Evolutionary conservation across 2,797 vertebrate genomes (phyloP), one percentile per base, ranked within the genome.

Genomic region (Enteromius argenteus): DNA sequence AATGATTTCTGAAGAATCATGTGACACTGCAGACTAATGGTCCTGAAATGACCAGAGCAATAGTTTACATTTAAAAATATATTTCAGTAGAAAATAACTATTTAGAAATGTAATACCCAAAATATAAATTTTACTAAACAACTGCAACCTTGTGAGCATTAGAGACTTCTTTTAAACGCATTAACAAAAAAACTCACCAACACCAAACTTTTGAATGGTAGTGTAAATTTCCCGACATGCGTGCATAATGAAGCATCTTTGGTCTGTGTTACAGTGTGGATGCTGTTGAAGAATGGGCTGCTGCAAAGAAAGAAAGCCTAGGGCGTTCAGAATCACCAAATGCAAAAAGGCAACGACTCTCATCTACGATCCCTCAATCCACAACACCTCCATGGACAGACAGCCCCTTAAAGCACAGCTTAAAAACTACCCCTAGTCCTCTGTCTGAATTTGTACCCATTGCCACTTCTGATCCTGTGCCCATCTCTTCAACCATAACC

Each of bases 311-410:
- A 30, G 23, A 81, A 21, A 27, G 14, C 53, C 42, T 56, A 64
- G 56, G 37, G 30, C 0, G 14, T 64, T 37, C 42, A 64, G 58
- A 62, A 51, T 74, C 80, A 19, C 56, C 1, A 0, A 37, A 23
- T 62, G 69, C 42, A 39, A 81, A 74, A 56, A 81, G 56, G 15
- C 69, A 73, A 13, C 80, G 80, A 27, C 80, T 81, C 56, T 81
- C 69, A 13, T 21, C 37, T 1, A 6, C 37, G 0, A 51, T 46
- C 17, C 42, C 9, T 37, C 39, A 58, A 27, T 32, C 21, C 0
- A 14, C 9, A 9, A 49, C 30, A 19, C 30, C 69, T 37, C 53
- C 17, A 17, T 14, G 5, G 9, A 80, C 7, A 21, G 46, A 23
- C 14, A 27, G 32, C 42, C 32, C 35, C 32, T 37, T 67, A 3